These are phyloP conservation scores for Acanthochromis polyacanthus DNA, from an alignment of 2,113 vertebrate species.

Conservation along the genomic window DNA sequence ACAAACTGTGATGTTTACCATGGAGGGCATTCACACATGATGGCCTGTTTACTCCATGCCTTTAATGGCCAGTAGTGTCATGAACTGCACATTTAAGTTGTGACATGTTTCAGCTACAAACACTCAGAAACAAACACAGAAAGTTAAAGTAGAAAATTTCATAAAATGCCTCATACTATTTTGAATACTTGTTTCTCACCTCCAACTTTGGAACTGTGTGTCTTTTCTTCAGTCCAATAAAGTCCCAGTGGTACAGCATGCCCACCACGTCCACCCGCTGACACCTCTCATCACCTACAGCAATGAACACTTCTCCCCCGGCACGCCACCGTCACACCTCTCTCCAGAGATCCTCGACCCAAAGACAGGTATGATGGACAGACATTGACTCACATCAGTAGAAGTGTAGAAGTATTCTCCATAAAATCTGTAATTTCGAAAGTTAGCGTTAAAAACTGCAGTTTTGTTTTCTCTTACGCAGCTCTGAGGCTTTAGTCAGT, in stretches of 20 bases:
- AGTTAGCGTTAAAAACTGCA: not conserved
- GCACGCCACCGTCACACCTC: constrained; percentile 82
- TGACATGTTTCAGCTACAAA: not conserved
- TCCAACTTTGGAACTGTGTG: not conserved
- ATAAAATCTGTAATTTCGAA: not conserved
- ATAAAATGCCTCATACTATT: not conserved
- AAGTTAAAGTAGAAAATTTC: not conserved
- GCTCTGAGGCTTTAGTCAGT: too few species aligned
- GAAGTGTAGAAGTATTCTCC: too few species aligned
- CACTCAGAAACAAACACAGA: not conserved
- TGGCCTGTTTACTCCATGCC: constrained; percentile 31
- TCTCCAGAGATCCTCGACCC: constrained; percentile 89
- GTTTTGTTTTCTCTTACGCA: too few species aligned
- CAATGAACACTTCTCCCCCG: constrained; percentile 88
- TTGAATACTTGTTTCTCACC: constrained; percentile 1
- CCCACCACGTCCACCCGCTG: constrained; percentile 93
- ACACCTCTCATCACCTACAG: constrained; percentile 99
- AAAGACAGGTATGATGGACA: constrained; percentile 87
- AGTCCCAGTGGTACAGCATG: constrained; percentile 96
- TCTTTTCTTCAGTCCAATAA: constrained; percentile 91
- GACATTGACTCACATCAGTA: not conserved
- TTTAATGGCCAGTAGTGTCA: constrained; percentile 25
- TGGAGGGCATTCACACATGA: constrained; percentile 61
- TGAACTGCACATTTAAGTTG: not conserved
- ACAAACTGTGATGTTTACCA: constrained; percentile 75